phyloP scores from a whole-genome alignment of 2,797 vertebrate species.

The Perodicticus potto region DNA sequence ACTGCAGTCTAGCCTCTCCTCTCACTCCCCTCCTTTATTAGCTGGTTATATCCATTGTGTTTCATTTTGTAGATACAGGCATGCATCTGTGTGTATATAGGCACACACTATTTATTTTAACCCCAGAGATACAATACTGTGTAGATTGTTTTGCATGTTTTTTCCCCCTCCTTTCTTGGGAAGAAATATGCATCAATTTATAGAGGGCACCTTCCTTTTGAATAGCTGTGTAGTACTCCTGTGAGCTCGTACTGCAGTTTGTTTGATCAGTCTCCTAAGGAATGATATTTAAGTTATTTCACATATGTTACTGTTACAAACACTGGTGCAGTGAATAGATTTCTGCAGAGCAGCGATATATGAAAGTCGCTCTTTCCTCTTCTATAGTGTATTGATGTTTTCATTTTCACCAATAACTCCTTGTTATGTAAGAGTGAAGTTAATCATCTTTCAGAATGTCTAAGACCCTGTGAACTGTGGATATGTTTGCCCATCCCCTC shows the following conservation, averaged over 20 bases:
- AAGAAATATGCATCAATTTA: rapidly evolving
- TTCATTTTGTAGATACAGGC: not conserved
- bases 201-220: no score
- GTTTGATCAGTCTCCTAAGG: not conserved
- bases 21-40: not conserved
- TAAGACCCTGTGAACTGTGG: not conserved
- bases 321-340: not conserved
- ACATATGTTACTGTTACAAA: not conserved
- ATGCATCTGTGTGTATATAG: not conserved
- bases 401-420: not conserved
- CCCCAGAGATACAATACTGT: not conserved
- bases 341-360: not conserved
- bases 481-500: not conserved
- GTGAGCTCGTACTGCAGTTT: not conserved
- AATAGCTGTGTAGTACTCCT: not conserved
- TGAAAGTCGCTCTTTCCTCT: not conserved
- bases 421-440: not conserved
- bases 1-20: not conserved
- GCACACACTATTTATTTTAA: not conserved
- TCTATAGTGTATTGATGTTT: not conserved
- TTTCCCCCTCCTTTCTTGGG: not conserved
- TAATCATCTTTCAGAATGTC: not conserved
- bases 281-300: not conserved
- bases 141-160: not conserved
- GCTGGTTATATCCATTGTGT: not conserved